Evolutionary conservation across 1,140 invertebrate species (phyloP), one percentile per base, ranked within the genome.

Genomic region (Diorhabda elongata): DNA sequence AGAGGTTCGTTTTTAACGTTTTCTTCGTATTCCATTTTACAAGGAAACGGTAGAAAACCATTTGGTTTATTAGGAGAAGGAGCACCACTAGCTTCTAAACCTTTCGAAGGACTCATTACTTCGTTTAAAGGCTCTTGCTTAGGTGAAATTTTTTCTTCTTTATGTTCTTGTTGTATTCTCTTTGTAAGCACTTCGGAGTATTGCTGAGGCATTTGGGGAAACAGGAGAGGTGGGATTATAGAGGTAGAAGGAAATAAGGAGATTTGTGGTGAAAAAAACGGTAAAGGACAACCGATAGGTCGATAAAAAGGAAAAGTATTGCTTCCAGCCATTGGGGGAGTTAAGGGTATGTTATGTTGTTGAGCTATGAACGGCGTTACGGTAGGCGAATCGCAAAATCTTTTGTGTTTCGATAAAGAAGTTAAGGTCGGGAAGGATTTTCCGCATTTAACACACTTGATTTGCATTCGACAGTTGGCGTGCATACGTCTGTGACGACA

Each of bases 401-500:
- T 84, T 81, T 93, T 93, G 81, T 95, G 92, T 78, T 94, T 93
- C 43, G 91, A 87, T 62, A 92, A 83, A 45, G 90, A 95, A 2
- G 94, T 94, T 7, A 91, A 88, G 0, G 95, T 96, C 47, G 89
- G 92, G 83, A 98, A 98, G 11, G 91, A 90, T 78, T 97, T 93
- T 5, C 90, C 89, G 80, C 96, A 98, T 86, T 96, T 96, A 73
- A 87, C 87, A 83, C 96, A 98, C 83, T 96, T 94, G 72, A 94
- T 92, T 80, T 93, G 88, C 82, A 90, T 90, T 74, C 93, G 89
- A 79, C 94, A 95, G 77, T 93, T 91, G 9, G 91, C 91, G 83
- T 99, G 98, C 95, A 99, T 98, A 70, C 98, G 93, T 80, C 98
- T 98, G 84, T 99, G 98, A 26, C 98, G 91, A 80, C 98, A 99